Evolutionary conservation across 2,888 invertebrate genomes (phyloP).

Genomic region (Ditula angustiorana): DNA sequence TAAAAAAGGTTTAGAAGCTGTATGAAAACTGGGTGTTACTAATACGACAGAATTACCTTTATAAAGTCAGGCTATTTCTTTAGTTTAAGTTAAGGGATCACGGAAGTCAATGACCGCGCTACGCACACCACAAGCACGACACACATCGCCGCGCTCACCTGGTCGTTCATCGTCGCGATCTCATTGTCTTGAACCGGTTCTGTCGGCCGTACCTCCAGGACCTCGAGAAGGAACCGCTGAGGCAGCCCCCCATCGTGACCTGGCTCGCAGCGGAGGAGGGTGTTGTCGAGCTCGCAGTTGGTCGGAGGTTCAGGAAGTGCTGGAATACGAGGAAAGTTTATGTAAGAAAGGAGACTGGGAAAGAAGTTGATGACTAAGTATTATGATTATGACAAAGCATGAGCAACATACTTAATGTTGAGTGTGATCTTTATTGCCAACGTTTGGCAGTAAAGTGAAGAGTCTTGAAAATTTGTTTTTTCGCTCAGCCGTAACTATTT

Average conservation of each 20-base stretch:
- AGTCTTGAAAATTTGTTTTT: too few relatives aligned
- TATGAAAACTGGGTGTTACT: too few relatives aligned
- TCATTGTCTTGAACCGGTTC: slow-evolving; percentile 82
- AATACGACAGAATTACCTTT: neutral
- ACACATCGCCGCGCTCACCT: slow-evolving; percentile 79
- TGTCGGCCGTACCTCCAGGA: slow-evolving; percentile 87
- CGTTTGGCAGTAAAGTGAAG: too few relatives aligned
- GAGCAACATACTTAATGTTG: too few relatives aligned
- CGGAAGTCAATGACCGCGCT: slow-evolving; percentile 3
- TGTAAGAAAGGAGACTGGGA: neutral
- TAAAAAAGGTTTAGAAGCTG: too few relatives aligned
- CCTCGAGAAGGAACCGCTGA: slow-evolving; percentile 93
- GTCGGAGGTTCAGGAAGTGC: slow-evolving; percentile 91
- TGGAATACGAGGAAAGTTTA: slow-evolving; percentile 57
- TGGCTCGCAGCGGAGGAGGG: slow-evolving; percentile 89
- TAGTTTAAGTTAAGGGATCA: neutral
- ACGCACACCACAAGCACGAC: slow-evolving; percentile 27
- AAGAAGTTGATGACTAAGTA: too few relatives aligned
- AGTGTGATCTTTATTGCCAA: too few relatives aligned
- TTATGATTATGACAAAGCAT: too few relatives aligned
- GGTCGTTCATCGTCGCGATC: slow-evolving; percentile 87
- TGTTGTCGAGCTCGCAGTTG: slow-evolving; percentile 90
- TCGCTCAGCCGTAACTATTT: too few relatives aligned
- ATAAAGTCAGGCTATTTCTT: too few relatives aligned
- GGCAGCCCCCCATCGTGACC: slow-evolving; percentile 93